Evolutionary conservation across 2,888 invertebrate genomes (phyloP), one percentile per base, ranked within the genome.

Genomic region (Tipula confusa): DNA sequence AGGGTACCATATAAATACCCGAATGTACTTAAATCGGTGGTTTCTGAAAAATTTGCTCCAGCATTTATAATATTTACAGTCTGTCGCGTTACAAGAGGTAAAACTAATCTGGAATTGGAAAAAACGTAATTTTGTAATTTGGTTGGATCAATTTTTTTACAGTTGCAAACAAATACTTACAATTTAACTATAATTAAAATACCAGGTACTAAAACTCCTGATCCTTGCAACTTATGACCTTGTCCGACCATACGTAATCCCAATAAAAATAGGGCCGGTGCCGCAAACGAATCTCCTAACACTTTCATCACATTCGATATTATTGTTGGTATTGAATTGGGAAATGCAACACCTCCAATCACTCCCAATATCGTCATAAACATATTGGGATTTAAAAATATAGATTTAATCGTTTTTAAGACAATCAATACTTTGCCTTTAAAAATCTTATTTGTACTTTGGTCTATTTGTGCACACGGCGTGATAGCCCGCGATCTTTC

Each of bases 1-100:
- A 98, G 96, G 0, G 98, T 98, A 83, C 98, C 98, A 88, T 98
- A 98, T 0, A 98, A 91, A 90, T 98, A 98, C 0, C 97, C 98
- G 88, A 96, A 98, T 64, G 97, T 97, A 85, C 97, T 96, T 84
- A 97, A 90, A 85, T 97, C 95, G 9, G 93, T 91, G 0, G 96
- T 96, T 86, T 96, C 95, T 18, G 94, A 93, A 15, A 92, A 91
- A 87, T 94, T 93, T 0, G 88, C 89, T 0, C 95, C 95, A 6
- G 94, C 92, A 84, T 93, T 92, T 83, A 95, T 89, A 2, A 96
- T 91, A 87, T 94, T 95, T 0, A 97, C 94, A 24, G 95, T 93
- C 89, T 98, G 97, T 86, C 97, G 92, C 86, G 95, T 95, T 1
- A 98, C 93, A 80, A 98, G 90, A 0, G 98, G 98, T 84, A 97